These are phyloP conservation scores for Lethrus apterus DNA, from an alignment of 1,140 invertebrate species.

Conservation along the genomic window DNA sequence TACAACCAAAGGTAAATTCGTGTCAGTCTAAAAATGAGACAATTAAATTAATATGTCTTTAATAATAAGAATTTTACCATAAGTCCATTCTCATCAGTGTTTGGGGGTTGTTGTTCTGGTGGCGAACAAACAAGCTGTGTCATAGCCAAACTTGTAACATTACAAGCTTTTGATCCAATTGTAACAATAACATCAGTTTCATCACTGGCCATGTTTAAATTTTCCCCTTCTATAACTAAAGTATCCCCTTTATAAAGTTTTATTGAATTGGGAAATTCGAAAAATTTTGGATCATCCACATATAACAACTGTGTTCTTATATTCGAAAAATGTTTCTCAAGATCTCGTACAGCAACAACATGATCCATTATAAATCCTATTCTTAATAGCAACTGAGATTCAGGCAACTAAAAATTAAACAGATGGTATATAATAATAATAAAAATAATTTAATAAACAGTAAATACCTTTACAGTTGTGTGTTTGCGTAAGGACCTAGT, in stretches of 20 bases:
- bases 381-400: slow-evolving; percentile 54
- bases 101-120: slow-evolving; percentile 73
- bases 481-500: slow-evolving; percentile 36
- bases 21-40: slow-evolving; percentile 47
- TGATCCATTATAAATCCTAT: slow-evolving; percentile 95
- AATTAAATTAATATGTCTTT: slow-evolving; percentile 1
- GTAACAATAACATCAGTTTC: slow-evolving; percentile 90
- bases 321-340: slow-evolving; percentile 79
- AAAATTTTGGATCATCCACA: slow-evolving; percentile 87
- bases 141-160: slow-evolving; percentile 84
- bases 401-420: slow-evolving; percentile 18
- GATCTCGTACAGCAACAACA: slow-evolving; percentile 78
- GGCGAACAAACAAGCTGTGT: slow-evolving; percentile 86
- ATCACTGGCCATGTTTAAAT: slow-evolving; percentile 84
- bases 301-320: slow-evolving; percentile 75
- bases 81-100: slow-evolving; percentile 78
- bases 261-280: slow-evolving; percentile 74
- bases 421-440: background rate
- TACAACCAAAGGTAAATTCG: slow-evolving; percentile 77
- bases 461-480: slow-evolving; percentile 32
- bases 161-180: slow-evolving; percentile 80
- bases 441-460: background rate
- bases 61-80: no score
- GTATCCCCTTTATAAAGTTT: slow-evolving; percentile 93
- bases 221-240: slow-evolving; percentile 90